Evolutionary conservation across 2,113 vertebrate species (phyloP).

Genomic region (Gopherus evgoodei): DNA sequence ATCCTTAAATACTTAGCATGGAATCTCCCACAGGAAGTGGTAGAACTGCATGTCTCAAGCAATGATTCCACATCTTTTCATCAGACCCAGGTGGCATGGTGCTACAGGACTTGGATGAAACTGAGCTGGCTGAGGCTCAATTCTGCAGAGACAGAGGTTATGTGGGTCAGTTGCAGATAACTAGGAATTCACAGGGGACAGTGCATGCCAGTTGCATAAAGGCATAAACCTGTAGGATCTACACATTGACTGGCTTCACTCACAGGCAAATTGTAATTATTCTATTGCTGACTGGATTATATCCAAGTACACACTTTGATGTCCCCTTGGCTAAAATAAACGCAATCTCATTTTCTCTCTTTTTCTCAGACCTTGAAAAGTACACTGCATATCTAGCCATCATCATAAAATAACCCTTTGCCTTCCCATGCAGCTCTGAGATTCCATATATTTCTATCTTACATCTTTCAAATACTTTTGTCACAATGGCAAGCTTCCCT

Average conservation of each 20-base stretch:
- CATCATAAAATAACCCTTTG: neutral
- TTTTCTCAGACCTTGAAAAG: neutral
- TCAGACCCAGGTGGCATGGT: neutral
- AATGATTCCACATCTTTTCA: neutral
- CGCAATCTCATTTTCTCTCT: neutral
- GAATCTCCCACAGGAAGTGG: conserved; percentile 36
- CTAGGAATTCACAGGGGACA: neutral
- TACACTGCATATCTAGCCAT: neutral
- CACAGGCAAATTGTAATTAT: neutral
- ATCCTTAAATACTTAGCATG: conserved; percentile 67
- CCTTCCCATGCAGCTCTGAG: neutral
- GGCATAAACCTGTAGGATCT: neutral
- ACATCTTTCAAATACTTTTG: neutral
- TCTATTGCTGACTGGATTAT: neutral
- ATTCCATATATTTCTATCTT: neutral
- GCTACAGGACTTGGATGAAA: neutral
- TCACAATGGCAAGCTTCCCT: neutral
- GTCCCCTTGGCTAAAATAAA: neutral
- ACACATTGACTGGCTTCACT: neutral
- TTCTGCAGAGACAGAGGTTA: neutral
- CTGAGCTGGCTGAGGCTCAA: neutral
- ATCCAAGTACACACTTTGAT: neutral
- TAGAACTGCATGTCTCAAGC: neutral
- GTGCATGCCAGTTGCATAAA: neutral
- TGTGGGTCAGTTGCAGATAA: neutral